Evolutionary conservation across 2,797 vertebrate species (phyloP).

Genomic region (Mallotus villosus): DNA sequence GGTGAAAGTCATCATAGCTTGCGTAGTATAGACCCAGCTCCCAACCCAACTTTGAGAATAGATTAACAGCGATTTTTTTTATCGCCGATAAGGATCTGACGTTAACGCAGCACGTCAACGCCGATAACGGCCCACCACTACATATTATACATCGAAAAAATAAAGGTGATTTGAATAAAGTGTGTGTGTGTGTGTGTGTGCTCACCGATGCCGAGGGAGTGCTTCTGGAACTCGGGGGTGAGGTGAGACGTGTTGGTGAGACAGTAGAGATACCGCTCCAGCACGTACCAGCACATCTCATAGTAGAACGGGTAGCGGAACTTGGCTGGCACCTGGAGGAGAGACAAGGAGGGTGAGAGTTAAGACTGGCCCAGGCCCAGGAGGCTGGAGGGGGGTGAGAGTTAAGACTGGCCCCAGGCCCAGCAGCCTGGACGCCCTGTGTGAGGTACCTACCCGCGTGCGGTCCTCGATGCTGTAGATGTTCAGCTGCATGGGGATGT

Average conservation of each 20-base stretch:
- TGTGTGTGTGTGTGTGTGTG: not conserved
- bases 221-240: slow-evolving; percentile 94
- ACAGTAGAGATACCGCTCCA: slow-evolving; percentile 95
- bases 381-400: not conserved
- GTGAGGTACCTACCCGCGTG: slow-evolving; percentile 80
- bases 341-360: not conserved
- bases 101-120: no score
- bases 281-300: slow-evolving; percentile 99
- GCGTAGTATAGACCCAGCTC: no score
- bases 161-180: no score
- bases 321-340: slow-evolving; percentile 89
- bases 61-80: no score
- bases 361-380: not conserved
- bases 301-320: slow-evolving; percentile 98
- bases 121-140: no score
- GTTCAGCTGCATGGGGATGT: slow-evolving; percentile 98
- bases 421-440: not conserved
- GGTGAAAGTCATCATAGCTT: no score
- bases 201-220: slow-evolving; percentile 92
- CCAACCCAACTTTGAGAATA: no score
- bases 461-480: slow-evolving; percentile 98
- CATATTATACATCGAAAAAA: no score
- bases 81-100: no score
- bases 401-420: not conserved
- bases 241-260: slow-evolving; percentile 91